phyloP scores from a whole-genome alignment of 2,113 vertebrate species.

The Varanus komodoensis region DNA sequence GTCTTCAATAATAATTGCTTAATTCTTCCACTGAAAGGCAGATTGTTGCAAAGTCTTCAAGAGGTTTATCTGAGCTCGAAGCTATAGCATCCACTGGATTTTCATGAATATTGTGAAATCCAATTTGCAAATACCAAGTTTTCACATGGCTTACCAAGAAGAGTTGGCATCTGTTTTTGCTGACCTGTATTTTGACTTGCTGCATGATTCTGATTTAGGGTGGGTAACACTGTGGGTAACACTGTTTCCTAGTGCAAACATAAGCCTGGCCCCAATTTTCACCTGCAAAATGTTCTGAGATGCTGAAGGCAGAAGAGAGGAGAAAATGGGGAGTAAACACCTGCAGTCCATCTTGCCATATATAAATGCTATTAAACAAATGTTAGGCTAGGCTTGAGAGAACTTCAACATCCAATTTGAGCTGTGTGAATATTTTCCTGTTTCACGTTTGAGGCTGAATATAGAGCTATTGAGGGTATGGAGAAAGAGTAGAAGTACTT shows the following conservation, averaged over 20 bases:
- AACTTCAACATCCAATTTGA: neutral
- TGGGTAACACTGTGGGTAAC: conserved; percentile 24
- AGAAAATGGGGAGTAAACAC: neutral
- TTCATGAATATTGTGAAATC: neutral
- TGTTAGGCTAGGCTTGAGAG: neutral
- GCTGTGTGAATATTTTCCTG: neutral
- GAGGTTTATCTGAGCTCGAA: neutral
- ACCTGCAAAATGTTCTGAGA: neutral
- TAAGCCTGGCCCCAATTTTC: conserved; percentile 29
- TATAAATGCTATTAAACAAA: neutral
- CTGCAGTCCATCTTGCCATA: neutral
- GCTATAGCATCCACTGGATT: neutral
- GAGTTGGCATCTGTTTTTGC: conserved; percentile 39
- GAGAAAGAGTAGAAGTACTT: neutral
- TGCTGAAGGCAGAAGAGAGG: neutral
- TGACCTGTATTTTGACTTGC: conserved; percentile 64
- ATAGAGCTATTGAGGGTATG: neutral
- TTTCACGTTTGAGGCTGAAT: neutral
- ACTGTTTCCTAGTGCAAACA: neutral
- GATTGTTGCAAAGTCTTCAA: neutral
- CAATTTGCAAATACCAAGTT: conserved; percentile 35
- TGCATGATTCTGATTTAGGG: conserved; percentile 29
- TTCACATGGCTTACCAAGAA: conserved; percentile 47
- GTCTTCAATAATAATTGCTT: neutral
- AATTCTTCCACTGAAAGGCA: neutral